Conservation (phyloP, 2,113 vertebrate species). For the Pangasianodon gigas region DNA sequence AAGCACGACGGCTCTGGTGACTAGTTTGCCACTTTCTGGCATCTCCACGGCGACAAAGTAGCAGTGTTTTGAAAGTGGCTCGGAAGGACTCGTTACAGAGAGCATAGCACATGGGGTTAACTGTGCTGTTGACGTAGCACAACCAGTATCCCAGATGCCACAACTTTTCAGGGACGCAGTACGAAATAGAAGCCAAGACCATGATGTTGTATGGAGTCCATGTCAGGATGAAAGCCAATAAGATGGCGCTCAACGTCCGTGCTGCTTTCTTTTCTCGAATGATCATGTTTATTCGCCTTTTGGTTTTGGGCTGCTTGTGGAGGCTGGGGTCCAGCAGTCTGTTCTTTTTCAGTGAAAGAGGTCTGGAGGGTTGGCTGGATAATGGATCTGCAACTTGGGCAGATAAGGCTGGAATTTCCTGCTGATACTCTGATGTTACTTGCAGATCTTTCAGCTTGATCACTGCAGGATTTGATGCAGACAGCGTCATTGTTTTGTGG, state of each 20-base stretch:
- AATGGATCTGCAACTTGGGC: neutral
- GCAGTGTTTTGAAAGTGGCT: constrained; percentile 77
- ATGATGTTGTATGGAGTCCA: constrained; percentile 84
- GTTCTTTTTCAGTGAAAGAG: constrained; percentile 4
- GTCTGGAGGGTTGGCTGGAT: constrained; percentile 23
- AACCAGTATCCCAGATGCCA: constrained; percentile 83
- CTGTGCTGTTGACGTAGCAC: constrained; percentile 81
- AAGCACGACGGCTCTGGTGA: constrained; percentile 53
- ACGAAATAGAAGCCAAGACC: constrained; percentile 80
- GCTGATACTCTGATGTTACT: constrained; percentile 22
- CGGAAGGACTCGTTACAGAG: constrained; percentile 80
- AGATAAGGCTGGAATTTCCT: constrained; percentile 29
- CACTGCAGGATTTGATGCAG: constrained; percentile 10
- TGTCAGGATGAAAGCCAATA: constrained; percentile 80
- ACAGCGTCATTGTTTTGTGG: constrained; percentile 42
- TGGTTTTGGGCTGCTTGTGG: constrained; percentile 58
- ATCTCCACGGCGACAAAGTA: constrained; percentile 71
- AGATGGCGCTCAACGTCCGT: constrained; percentile 77
- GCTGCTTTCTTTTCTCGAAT: constrained; percentile 81
- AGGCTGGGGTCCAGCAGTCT: constrained; percentile 19
- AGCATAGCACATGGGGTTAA: constrained; percentile 82
- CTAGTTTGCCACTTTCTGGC: constrained; percentile 67
- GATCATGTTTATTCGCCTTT: constrained; percentile 71
- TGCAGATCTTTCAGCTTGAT: constrained; percentile 39
- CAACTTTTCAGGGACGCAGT: constrained; percentile 72